Evolutionary conservation across 1,140 invertebrate genomes (phyloP).

Genomic region (Nephila pilipes): DNA sequence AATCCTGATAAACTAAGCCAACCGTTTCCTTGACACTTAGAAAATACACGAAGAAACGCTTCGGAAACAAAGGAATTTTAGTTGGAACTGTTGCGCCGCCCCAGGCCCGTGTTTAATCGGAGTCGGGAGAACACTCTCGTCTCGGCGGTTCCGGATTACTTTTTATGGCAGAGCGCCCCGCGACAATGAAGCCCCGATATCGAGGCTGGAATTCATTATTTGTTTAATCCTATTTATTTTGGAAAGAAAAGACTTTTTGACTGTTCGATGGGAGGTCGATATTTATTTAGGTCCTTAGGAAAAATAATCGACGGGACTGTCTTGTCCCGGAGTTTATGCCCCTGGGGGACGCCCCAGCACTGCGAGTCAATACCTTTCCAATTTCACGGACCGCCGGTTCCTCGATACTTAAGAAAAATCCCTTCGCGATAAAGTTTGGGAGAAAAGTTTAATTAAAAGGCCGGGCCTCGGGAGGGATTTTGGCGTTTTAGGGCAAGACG

Average conservation of each 20-base stretch:
- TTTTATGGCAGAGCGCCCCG: background rate
- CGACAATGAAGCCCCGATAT: slow-evolving; percentile 6
- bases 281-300: slow-evolving; percentile 57
- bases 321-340: slow-evolving; percentile 41
- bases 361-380: slow-evolving; percentile 71
- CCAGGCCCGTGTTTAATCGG: no score
- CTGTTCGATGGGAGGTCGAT: slow-evolving; percentile 33
- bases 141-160: slow-evolving; percentile 13
- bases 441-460: slow-evolving; percentile 75
- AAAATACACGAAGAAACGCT: no score
- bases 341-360: background rate
- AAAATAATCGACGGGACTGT: slow-evolving; percentile 52
- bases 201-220: slow-evolving; percentile 49
- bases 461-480: slow-evolving; percentile 12
- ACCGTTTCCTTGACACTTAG: no score
- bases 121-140: background rate
- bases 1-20: no score
- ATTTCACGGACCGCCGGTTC: slow-evolving; percentile 63
- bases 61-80: no score
- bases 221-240: slow-evolving; percentile 60
- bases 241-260: slow-evolving; percentile 1
- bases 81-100: no score
- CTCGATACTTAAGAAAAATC: slow-evolving; percentile 74
- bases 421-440: slow-evolving; percentile 67
- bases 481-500: background rate